Evolutionary conservation across 2,113 vertebrate genomes (phyloP).

Genomic region (Boleophthalmus pectinirostris): DNA sequence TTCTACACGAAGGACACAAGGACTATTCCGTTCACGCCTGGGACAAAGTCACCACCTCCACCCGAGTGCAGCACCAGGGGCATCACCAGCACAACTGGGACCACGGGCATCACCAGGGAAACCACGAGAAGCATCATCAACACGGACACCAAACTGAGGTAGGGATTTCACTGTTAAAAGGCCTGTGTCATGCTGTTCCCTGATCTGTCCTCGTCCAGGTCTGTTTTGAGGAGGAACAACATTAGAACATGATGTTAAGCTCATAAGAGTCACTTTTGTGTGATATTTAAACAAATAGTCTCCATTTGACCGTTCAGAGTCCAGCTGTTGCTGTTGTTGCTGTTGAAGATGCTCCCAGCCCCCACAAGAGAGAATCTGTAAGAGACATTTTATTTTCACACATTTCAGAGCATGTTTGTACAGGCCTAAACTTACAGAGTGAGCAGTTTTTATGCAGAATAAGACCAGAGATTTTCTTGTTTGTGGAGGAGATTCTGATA

Average conservation of each 20-base stretch:
- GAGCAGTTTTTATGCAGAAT: no score
- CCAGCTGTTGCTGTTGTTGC: not conserved
- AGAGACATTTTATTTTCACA: not conserved
- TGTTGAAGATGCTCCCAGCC: not conserved
- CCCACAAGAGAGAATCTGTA: not conserved
- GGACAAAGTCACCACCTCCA: slow-evolving; percentile 47
- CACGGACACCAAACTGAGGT: not conserved
- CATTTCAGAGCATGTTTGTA: no score
- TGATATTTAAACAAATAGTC: no score
- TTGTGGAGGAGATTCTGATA: no score
- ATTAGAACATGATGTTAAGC: no score
- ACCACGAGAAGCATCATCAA: not conserved
- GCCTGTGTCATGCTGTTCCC: no score
- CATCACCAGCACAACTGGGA: not conserved
- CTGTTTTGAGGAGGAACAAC: no score
- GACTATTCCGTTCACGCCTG: slow-evolving; percentile 55
- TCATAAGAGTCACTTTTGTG: no score
- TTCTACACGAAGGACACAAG: slow-evolving; percentile 50
- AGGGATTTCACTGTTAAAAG: no score
- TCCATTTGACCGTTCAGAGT: not conserved
- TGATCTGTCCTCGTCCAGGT: no score
- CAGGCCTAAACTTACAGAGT: no score
- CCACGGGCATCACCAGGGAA: not conserved
- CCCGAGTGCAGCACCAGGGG: slow-evolving; percentile 35
- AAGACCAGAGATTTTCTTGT: no score